Evolutionary conservation across 2,888 invertebrate genomes (phyloP), one percentile per base, ranked within the genome.

Genomic region (Litoditis marina): DNA sequence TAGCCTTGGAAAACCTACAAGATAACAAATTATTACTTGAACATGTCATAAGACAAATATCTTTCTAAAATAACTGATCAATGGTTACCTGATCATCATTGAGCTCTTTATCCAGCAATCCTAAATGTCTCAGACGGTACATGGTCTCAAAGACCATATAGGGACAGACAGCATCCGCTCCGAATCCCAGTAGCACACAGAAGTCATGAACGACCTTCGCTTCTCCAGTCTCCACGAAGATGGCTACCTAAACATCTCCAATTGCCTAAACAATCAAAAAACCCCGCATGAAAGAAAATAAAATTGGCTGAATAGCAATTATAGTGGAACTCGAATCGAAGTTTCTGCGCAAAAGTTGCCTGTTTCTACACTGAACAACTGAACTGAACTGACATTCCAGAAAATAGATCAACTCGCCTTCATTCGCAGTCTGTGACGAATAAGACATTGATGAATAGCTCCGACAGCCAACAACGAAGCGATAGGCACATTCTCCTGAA

Each of bases 131-230:
- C 11, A 98, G 87, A 36, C 91, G 88, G 73, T 89, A 88, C 27
- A 95, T 91, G 76, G 94, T 88, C 85, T 98, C 96, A 84, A 94
- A 91, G 2, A 94, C 94, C 78, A 82, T 76, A 55, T 82, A 82
- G 0, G 98, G 96, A 78, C 96, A 96, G 76, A 98, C 91, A 0
- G 92, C 96, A 86, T 98, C 96, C 2, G 94, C 95, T 32, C 98
- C 76, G 84, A 93, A 98, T 78, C 92, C 96, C 36, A 98, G 87
- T 30, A 98, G 86, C 0, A 94, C 92, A 81, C 94, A 95, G 85
- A 95, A 90, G 82, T 98, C 95, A 83, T 96, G 96, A 19, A 82
- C 82, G 44, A 91, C 94, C 78, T 94, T 88, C 0, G 94, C 94
- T 85, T 98, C 96, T 1, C 91, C 98, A 0, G 94, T 93, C 85